These are phyloP conservation scores for Torymus texanus DNA, from an alignment of 2,888 invertebrate species.

Conservation along the genomic window DNA sequence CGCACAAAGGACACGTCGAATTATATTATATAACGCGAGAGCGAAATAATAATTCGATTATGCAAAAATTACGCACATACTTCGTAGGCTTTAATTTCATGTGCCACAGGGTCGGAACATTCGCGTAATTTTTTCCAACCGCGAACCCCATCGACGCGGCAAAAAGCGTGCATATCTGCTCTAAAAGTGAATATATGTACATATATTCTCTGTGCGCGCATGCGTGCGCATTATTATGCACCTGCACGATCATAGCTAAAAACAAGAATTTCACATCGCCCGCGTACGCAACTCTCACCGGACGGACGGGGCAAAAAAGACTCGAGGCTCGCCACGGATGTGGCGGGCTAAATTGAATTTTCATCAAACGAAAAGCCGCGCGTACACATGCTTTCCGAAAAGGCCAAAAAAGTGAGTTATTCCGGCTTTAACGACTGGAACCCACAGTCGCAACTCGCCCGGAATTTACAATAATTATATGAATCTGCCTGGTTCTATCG, in stretches of 20 bases:
- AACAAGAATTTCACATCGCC: conserved; percentile 15
- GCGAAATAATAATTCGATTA: neutral
- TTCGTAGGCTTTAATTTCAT: no score
- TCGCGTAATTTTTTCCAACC: no score
- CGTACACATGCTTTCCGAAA: neutral
- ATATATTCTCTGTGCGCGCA: neutral
- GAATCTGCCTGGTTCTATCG: conserved; percentile 28
- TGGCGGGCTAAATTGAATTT: conserved; percentile 39
- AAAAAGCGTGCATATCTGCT: no score
- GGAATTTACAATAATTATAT: conserved; percentile 48
- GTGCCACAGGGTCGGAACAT: no score
- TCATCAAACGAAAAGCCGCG: conserved; percentile 25
- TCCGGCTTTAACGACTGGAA: neutral
- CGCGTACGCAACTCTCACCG: neutral
- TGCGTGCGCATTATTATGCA: conserved; percentile 23
- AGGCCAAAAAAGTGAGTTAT: neutral
- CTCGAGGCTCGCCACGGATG: neutral
- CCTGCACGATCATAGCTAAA: conserved; percentile 20
- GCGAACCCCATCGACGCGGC: no score
- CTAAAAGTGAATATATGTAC: no score
- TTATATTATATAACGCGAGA: conserved; percentile 3
- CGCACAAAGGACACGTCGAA: conserved; percentile 7
- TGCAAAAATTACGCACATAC: no score
- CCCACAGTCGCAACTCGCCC: neutral
- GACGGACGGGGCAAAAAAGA: neutral